Evolutionary conservation across 1,140 invertebrate species (phyloP).

Genomic region (Meteorus sp.): DNA sequence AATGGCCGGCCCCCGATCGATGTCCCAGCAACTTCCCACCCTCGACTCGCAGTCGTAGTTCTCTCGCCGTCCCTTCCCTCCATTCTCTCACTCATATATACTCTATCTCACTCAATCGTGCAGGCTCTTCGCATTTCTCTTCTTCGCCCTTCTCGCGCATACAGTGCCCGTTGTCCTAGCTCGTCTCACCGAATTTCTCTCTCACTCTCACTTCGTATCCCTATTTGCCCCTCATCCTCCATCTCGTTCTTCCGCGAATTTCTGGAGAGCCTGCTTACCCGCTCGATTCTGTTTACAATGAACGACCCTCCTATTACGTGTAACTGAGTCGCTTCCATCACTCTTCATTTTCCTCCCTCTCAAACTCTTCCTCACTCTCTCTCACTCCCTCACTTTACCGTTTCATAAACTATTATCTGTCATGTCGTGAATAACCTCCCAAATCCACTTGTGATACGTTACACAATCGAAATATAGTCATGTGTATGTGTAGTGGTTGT

Average conservation of each 20-base stretch:
- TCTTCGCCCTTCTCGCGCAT: constrained; percentile 8
- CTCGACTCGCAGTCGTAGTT: constrained; percentile 38
- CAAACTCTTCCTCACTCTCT: not conserved
- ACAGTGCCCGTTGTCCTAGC: constrained; percentile 4
- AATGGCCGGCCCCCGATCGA: constrained; percentile 60
- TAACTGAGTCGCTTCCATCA: constrained; percentile 43
- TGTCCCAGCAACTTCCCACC: constrained; percentile 58
- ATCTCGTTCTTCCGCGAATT: constrained; percentile 38
- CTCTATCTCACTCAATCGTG: constrained; percentile 10
- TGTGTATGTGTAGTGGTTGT: too few species aligned
- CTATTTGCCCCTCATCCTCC: not conserved
- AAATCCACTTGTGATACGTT: too few species aligned
- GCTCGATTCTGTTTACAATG: constrained; percentile 53
- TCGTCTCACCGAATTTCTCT: not conserved
- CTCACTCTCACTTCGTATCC: too few species aligned
- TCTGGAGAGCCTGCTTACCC: constrained; percentile 47
- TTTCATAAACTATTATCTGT: not conserved
- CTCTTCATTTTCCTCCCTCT: not conserved
- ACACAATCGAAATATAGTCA: too few species aligned
- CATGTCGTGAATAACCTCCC: too few species aligned
- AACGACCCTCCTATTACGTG: constrained; percentile 45
- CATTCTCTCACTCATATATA: constrained; percentile 2
- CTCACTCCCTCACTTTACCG: not conserved
- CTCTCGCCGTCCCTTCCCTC: constrained; percentile 27
- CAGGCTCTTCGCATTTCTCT: constrained; percentile 3